Percentiles rank a stretch among this genome's conserved stretches.
These are phyloP conservation scores for Pelagia noctiluca DNA, from an alignment of 30 jellyfish, hydroid and myxozoan genomes.

Conservation along the genomic window DNA sequence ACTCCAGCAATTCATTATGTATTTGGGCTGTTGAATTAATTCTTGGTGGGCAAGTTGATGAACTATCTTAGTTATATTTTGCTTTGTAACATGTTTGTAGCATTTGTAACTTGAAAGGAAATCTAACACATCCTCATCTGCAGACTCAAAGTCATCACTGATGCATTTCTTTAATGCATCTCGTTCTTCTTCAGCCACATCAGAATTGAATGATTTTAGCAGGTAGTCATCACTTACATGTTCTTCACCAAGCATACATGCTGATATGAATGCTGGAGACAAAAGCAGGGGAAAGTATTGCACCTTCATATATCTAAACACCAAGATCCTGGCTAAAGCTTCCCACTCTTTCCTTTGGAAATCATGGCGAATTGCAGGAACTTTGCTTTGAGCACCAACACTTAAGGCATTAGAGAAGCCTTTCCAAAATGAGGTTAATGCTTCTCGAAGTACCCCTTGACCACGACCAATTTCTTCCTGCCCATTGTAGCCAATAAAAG, in stretches of 20 bases:
- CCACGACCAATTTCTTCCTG: constrained; percentile 38
- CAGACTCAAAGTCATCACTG: constrained; percentile 46
- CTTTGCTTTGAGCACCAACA: constrained; percentile 46
- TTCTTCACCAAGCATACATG: constrained; percentile 49
- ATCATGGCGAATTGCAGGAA: constrained; percentile 51
- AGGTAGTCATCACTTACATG: constrained; percentile 19
- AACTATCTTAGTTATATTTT: constrained; percentile 28
- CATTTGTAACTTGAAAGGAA: constrained; percentile 40
- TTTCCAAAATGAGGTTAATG: constrained; percentile 14
- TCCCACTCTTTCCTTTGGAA: constrained; percentile 51
- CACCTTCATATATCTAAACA: constrained; percentile 29
- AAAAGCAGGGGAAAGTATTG: constrained; percentile 40
- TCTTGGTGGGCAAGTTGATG: constrained; percentile 54
- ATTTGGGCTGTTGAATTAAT: constrained; percentile 29
- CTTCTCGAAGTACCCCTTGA: constrained; percentile 33
- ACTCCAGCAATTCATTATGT: constrained; percentile 39
- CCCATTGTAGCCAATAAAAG: constrained; percentile 15
- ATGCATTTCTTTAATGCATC: constrained; percentile 39
- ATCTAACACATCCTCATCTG: constrained; percentile 49
- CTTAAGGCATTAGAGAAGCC: constrained; percentile 30
- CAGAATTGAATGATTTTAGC: constrained; percentile 24
- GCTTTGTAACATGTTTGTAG: constrained; percentile 23
- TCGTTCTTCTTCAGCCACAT: constrained; percentile 40
- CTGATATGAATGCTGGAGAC: constrained; percentile 26
- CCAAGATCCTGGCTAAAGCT: constrained; percentile 56